These are phyloP conservation scores for Conus betulinus DNA, from an alignment of 1,140 invertebrate genomes.

Conservation along the genomic window DNA sequence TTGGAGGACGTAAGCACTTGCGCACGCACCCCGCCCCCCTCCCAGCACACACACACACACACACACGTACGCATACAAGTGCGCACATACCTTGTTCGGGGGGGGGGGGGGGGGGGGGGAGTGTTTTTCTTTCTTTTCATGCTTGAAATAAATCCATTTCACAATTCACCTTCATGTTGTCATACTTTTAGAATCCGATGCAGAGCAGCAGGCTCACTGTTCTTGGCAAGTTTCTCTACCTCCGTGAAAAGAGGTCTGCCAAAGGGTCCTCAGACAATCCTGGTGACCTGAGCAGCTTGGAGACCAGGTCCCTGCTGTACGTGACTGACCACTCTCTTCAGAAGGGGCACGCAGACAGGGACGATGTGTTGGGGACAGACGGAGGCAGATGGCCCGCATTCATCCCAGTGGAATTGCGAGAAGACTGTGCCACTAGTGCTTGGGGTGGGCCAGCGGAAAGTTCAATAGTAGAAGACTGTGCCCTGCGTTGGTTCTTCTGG, in stretches of 20 bases:
- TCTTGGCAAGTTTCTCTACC: slow-evolving; percentile 20
- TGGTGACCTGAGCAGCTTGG: not conserved
- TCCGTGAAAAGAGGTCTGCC: not conserved
- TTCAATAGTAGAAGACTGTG: not conserved
- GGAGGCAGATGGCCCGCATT: not conserved
- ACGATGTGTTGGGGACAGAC: not conserved
- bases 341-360: not conserved
- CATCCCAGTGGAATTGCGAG: not conserved
- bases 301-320: not conserved
- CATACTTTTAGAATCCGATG: not conserved
- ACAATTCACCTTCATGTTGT: not conserved
- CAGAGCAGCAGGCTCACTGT: not conserved
- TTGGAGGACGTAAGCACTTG: no score
- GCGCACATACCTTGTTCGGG: no score
- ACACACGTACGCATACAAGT: no score
- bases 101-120: no score
- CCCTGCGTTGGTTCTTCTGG: slow-evolving; percentile 8
- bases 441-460: not conserved
- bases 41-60: no score
- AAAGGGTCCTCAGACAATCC: not conserved
- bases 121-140: no score
- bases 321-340: slow-evolving; percentile 4
- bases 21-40: no score
- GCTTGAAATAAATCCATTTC: not conserved
- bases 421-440: not conserved